Percentiles rank a stretch among this genome's conserved stretches.
Evolutionary conservation across 2,113 vertebrate genomes (phyloP).

Genomic region (Nesoenas mayeri): DNA sequence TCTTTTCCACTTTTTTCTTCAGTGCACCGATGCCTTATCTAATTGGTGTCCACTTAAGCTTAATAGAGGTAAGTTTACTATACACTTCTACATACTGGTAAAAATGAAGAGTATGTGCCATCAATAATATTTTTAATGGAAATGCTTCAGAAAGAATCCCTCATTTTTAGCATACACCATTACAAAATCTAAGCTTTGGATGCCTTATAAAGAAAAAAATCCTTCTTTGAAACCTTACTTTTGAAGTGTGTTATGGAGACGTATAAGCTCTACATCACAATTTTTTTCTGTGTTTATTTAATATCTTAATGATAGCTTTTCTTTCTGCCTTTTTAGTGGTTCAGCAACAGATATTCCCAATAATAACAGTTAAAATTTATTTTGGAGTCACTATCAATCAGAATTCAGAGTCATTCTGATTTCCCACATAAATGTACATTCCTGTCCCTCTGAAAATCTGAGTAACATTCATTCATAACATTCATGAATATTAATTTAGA

Average conservation of each 20-base stretch:
- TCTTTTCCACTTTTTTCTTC: slow-evolving; percentile 38
- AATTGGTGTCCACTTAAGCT: slow-evolving; percentile 95
- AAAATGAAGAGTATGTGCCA: background rate
- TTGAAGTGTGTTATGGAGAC: background rate
- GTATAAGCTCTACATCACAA: background rate
- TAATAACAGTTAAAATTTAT: background rate
- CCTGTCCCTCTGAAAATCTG: background rate
- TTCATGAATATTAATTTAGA: background rate
- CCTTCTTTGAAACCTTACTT: background rate
- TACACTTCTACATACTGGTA: background rate
- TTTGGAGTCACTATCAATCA: background rate
- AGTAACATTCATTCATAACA: background rate
- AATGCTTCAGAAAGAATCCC: background rate
- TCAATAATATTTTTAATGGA: background rate
- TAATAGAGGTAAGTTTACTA: slow-evolving; percentile 86
- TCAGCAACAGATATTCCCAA: background rate
- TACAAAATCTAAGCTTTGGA: background rate
- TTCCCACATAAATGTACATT: background rate
- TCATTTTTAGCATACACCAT: background rate
- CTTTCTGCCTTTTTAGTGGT: background rate
- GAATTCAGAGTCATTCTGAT: background rate
- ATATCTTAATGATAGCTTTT: background rate
- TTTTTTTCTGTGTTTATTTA: background rate
- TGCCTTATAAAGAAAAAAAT: background rate
- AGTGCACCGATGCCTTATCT: slow-evolving; percentile 99